Conservation (phyloP, 1,140 invertebrate genomes). For the Caenorhabditis tropicalis region DNA sequence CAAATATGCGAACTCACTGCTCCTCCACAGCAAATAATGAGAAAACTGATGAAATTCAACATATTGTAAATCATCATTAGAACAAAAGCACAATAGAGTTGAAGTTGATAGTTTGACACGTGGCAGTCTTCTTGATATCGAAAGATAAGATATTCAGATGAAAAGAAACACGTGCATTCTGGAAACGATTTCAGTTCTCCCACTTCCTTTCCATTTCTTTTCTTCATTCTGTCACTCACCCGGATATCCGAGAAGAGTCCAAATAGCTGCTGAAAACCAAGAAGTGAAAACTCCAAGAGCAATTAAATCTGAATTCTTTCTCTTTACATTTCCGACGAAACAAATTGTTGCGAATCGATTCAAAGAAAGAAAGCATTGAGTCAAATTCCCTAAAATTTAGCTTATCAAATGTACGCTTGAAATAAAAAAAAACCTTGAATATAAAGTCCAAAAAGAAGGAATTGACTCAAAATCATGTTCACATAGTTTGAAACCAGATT, state of each 20-base stretch:
- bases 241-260: constrained; percentile 8
- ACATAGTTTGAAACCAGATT: not conserved
- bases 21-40: constrained; percentile 37
- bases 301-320: not conserved
- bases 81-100: constrained; percentile 17
- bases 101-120: not conserved
- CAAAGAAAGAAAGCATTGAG: constrained; percentile 12
- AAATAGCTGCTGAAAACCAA: constrained; percentile 8
- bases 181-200: not conserved
- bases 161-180: constrained; percentile 15
- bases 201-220: too few relatives aligned
- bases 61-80: constrained; percentile 29
- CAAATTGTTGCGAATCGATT: constrained; percentile 15
- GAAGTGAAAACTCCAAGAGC: constrained; percentile 7
- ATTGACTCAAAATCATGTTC: not conserved
- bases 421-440: not conserved
- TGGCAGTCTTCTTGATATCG: not conserved
- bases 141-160: not conserved
- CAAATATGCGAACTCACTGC: not conserved
- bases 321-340: constrained; percentile 20
- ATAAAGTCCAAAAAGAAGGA: constrained; percentile 20
- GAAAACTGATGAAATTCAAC: constrained; percentile 8
- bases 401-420: not conserved
- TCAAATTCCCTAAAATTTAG: not conserved
- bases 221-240: not conserved